Conservation (phyloP, 64 coral and sea anemone genomes). For the Trachythela sp. region DNA sequence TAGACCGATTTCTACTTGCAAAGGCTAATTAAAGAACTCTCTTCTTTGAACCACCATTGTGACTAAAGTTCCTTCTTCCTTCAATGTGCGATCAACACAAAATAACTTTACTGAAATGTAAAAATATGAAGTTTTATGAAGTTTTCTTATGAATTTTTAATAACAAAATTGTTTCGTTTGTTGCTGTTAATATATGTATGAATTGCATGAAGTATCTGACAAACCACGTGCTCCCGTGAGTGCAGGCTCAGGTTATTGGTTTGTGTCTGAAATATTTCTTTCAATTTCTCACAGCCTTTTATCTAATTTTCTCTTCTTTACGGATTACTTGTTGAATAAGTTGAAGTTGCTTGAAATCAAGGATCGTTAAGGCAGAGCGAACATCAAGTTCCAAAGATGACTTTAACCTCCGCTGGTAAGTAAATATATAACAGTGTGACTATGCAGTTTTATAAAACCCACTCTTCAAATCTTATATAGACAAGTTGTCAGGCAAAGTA, state of each 20-base stretch:
- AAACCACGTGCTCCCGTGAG: not conserved
- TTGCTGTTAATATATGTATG: not conserved
- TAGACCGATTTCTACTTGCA: too few relatives aligned
- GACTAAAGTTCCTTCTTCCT: too few relatives aligned
- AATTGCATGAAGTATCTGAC: not conserved
- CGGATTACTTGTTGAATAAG: not conserved
- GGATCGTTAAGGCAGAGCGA: not conserved
- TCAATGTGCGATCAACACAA: too few relatives aligned
- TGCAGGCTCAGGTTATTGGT: not conserved
- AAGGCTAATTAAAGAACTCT: too few relatives aligned
- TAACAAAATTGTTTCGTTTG: not conserved
- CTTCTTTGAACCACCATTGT: too few relatives aligned
- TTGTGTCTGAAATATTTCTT: not conserved
- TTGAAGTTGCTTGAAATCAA: not conserved
- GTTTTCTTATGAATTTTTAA: not conserved
- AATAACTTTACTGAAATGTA: too few relatives aligned
- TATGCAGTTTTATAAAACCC: too few relatives aligned
- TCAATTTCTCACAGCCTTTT: not conserved
- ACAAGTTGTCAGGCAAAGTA: not conserved
- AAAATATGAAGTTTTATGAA: too few relatives aligned
- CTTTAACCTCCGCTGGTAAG: constrained; percentile 10
- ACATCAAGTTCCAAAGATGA: not conserved
- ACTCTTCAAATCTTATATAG: not conserved
- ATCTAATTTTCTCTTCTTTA: not conserved
- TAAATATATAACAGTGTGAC: not conserved